Conservation (phyloP, 30 jellyfish, hydroid and myxozoan genomes). For the Rhopilema esculentum region DNA sequence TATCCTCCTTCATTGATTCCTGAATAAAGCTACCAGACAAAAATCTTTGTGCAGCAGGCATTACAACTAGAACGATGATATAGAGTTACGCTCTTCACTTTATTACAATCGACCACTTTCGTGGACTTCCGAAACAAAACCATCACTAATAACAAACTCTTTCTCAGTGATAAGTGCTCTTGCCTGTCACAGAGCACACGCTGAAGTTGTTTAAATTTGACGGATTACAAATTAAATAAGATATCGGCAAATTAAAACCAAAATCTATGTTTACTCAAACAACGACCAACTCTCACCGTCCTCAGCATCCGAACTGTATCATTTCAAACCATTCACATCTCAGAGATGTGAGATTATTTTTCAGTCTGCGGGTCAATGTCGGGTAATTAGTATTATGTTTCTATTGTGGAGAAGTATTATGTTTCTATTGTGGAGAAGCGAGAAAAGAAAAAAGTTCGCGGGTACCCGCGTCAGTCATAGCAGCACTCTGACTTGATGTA, state of each 20-base stretch:
- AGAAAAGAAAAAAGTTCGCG: neutral
- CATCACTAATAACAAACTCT: neutral
- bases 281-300: too few species aligned
- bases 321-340: neutral
- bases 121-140: neutral
- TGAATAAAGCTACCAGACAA: constrained; percentile 1
- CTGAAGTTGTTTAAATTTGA: neutral
- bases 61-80: neutral
- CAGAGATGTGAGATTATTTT: neutral
- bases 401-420: neutral
- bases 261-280: neutral
- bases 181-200: neutral
- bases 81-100: neutral
- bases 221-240: neutral
- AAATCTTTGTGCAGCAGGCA: constrained; percentile 63
- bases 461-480: neutral
- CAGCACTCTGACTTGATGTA: too few species aligned
- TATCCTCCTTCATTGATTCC: constrained; percentile 22
- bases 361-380: neutral
- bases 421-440: neutral
- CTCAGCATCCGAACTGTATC: neutral
- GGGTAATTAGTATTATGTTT: neutral
- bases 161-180: neutral
- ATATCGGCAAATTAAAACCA: neutral
- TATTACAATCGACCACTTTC: neutral